These are phyloP conservation scores for Luscinia luscinia DNA, from an alignment of 2,797 vertebrate species.

Conservation along the genomic window DNA sequence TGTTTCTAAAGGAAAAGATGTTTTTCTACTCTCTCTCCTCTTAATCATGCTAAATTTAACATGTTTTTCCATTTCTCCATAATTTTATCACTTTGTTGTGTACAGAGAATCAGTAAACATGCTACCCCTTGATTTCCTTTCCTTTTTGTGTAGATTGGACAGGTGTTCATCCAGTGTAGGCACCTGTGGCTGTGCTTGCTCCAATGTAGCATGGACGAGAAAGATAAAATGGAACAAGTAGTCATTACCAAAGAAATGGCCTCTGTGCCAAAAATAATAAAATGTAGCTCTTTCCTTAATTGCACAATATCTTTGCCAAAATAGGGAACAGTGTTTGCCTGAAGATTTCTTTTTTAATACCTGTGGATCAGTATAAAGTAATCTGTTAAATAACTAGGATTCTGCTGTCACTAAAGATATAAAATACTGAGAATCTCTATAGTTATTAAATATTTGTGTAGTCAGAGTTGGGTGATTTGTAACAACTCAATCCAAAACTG, in stretches of 20 bases:
- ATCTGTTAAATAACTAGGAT: background rate
- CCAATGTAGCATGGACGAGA: background rate
- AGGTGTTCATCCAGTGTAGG: background rate
- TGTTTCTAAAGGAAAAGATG: background rate
- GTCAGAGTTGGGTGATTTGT: background rate
- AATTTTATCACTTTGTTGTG: background rate
- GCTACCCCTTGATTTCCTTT: background rate
- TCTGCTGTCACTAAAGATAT: background rate
- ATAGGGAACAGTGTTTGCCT: background rate
- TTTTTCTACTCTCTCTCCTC: background rate
- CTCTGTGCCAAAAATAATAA: slow-evolving; percentile 24
- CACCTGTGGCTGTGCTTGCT: background rate
- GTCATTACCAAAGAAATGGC: background rate
- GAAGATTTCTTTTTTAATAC: slow-evolving; percentile 31
- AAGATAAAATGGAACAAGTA: slow-evolving; percentile 10
- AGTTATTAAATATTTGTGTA: background rate
- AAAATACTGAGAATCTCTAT: background rate
- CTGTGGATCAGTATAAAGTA: background rate
- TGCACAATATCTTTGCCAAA: background rate
- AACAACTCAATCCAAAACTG: background rate
- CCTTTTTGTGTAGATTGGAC: background rate
- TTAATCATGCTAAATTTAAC: background rate
- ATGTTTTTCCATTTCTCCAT: background rate
- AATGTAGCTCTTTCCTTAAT: slow-evolving; percentile 17
- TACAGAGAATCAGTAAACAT: background rate